Percentiles rank a stretch among this genome's conserved stretches.
Evolutionary conservation across 2,888 invertebrate genomes (phyloP).

Genomic region (Pomacea canaliculata): DNA sequence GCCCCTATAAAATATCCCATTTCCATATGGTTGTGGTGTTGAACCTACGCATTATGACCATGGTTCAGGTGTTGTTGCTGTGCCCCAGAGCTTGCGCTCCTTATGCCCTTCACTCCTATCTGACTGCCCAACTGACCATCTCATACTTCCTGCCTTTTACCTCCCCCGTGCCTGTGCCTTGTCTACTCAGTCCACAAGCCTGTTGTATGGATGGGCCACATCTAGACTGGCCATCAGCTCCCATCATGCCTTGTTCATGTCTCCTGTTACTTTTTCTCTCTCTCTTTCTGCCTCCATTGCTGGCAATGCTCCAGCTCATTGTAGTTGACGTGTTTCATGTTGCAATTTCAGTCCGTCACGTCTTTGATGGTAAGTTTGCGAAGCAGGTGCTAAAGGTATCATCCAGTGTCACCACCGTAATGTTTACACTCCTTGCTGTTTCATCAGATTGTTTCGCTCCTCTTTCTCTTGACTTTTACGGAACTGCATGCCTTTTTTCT

Average conservation of each 20-base stretch:
- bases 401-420: slow-evolving; percentile 14
- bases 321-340: slow-evolving; percentile 27
- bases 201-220: not conserved
- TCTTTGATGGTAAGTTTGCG: slow-evolving; percentile 42
- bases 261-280: slow-evolving; percentile 7
- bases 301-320: slow-evolving; percentile 18
- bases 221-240: not conserved
- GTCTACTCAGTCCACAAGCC: not conserved
- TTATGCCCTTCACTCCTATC: too few relatives aligned
- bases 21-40: too few relatives aligned
- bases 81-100: too few relatives aligned
- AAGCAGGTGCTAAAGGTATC: slow-evolving; percentile 6
- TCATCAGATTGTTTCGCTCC: slow-evolving; percentile 16
- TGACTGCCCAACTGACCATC: too few relatives aligned
- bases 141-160: too few relatives aligned
- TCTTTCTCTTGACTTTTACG: slow-evolving; percentile 18
- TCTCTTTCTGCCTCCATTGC: not conserved
- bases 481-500: slow-evolving; percentile 21
- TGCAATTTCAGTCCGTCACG: slow-evolving; percentile 30
- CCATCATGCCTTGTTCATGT: not conserved
- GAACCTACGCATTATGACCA: too few relatives aligned
- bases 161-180: not conserved
- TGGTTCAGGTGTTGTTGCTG: too few relatives aligned
- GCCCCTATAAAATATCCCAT: too few relatives aligned
- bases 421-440: slow-evolving; percentile 16